A percentile compares a stretch with the other conserved stretches of the same genome.
Evolutionary conservation across 2,888 invertebrate genomes (phyloP).

Genomic region (Idaea biselata): DNA sequence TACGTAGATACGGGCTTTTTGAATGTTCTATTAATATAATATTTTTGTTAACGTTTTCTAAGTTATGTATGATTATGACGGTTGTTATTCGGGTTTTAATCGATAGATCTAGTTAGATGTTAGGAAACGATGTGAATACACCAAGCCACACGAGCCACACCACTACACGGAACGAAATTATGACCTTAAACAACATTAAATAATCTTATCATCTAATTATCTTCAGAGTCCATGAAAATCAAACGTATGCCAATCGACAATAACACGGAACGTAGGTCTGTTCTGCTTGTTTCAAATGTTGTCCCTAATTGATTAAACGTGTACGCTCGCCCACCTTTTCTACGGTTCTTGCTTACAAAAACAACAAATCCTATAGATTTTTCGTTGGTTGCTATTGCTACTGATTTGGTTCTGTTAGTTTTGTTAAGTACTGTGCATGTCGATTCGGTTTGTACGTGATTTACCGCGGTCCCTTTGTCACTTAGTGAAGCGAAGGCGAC

Average conservation of each 20-base stretch:
- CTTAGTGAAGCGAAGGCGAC: constrained; percentile 43
- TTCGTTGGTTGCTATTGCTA: constrained; percentile 58
- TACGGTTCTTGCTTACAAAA: constrained; percentile 54
- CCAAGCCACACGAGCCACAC: too few relatives aligned
- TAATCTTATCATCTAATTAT: too few relatives aligned
- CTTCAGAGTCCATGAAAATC: not conserved
- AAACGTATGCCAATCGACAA: not conserved
- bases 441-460: constrained; percentile 56
- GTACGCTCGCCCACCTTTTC: constrained; percentile 45
- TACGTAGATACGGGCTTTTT: not conserved
- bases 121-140: too few relatives aligned
- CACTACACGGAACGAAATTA: too few relatives aligned
- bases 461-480: constrained; percentile 64
- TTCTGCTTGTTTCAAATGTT: constrained; percentile 31
- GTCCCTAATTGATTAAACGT: constrained; percentile 69
- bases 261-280: not conserved
- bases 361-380: constrained; percentile 47
- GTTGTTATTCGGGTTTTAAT: not conserved
- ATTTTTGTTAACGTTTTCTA: constrained; percentile 1
- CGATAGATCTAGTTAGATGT: not conserved
- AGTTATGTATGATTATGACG: not conserved
- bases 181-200: not conserved
- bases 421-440: constrained; percentile 64
- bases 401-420: constrained; percentile 66
- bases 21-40: constrained; percentile 4